Base-by-base conservation (phyloP, 1,140 invertebrate genomes). In the Drosophila dunni region DNA sequence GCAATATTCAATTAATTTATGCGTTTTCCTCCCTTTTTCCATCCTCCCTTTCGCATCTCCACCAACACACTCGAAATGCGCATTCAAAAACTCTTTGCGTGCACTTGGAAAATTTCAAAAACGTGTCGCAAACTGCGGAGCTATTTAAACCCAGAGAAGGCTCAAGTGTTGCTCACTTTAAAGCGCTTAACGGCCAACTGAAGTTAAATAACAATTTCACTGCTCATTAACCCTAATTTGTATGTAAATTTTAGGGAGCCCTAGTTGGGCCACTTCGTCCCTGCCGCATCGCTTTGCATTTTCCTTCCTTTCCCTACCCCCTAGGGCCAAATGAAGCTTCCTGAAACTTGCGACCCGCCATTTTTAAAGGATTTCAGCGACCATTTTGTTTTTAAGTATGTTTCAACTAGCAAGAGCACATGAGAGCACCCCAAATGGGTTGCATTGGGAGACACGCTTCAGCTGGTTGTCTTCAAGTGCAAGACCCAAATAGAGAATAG, bases 161-260 rank as follows among this genome's bases (percentile, higher is more conserved):
- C 62, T 63, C 62, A 79, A 86, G 67, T 76, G 70, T 63, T 80
- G 77, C 68, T 17, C 60, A 75, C 65, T 90, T 89, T 89, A 89
- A 89, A 78, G 75, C 84, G 75, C 70, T 83, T 78, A 89, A 89
- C 81, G 75, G 74, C 80, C 80, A 89, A 79, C 70, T 78, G 78
- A 89, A 81, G 84, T 89, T 89, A 89, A 89, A 89, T 89, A 89
- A 89, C 84, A 89, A 89, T 89, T 89, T 89, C 84, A 89, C 84
- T 89, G 84, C 84, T 89, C 84, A 89, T 89, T 89, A 89, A 89
- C 84, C 84, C 84, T 89, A 89, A 89, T 89, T 89, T 89, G 84
- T 89, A 89, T 89, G 84, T 84, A 89, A 89, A 89, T 89, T 89
- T 89, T 73, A 65, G 77, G 70, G 24, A 61, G 71, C 70, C 77